phyloP scores from a whole-genome alignment of 2,888 invertebrate species.

The Polyommatus iphigenia region DNA sequence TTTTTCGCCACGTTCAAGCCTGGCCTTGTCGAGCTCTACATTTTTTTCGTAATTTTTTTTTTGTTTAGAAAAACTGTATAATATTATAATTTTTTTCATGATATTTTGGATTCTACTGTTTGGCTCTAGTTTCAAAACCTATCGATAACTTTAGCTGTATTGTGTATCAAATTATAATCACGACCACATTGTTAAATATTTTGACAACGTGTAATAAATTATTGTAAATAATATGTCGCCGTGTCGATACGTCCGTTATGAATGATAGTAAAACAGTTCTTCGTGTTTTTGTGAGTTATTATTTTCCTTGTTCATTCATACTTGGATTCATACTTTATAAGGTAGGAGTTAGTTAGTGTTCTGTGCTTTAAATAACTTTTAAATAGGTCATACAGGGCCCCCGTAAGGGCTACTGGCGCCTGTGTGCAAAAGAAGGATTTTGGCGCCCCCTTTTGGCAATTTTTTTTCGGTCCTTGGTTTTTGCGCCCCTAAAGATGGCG shows the following conservation, averaged over 20 bases:
- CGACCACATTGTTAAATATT: slow-evolving; percentile 40
- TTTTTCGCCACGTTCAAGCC: too few relatives aligned
- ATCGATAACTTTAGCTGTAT: not conserved
- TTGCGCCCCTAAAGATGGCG: too few relatives aligned
- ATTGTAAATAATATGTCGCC: slow-evolving; percentile 69
- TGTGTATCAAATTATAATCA: slow-evolving; percentile 32
- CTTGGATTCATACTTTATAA: too few relatives aligned
- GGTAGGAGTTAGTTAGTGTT: too few relatives aligned
- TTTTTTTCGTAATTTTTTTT: not conserved
- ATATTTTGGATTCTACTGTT: not conserved
- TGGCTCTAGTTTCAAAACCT: slow-evolving; percentile 13
- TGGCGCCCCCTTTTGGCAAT: too few relatives aligned
- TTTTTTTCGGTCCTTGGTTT: too few relatives aligned
- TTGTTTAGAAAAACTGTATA: not conserved
- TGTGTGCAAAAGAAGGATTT: too few relatives aligned
- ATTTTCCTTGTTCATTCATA: slow-evolving; percentile 44
- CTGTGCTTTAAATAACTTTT: too few relatives aligned
- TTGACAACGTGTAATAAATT: slow-evolving; percentile 46
- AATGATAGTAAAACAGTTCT: slow-evolving; percentile 75
- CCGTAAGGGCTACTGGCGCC: too few relatives aligned
- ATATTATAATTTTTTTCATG: not conserved
- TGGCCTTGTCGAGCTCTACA: too few relatives aligned
- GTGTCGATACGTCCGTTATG: slow-evolving; percentile 75
- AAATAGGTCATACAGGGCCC: too few relatives aligned
- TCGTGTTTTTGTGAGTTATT: slow-evolving; percentile 66